Percentiles rank a stretch among this genome's conserved stretches.
These are phyloP conservation scores for Botia kubotai DNA, from an alignment of 2,797 vertebrate genomes.

Conservation along the genomic window DNA sequence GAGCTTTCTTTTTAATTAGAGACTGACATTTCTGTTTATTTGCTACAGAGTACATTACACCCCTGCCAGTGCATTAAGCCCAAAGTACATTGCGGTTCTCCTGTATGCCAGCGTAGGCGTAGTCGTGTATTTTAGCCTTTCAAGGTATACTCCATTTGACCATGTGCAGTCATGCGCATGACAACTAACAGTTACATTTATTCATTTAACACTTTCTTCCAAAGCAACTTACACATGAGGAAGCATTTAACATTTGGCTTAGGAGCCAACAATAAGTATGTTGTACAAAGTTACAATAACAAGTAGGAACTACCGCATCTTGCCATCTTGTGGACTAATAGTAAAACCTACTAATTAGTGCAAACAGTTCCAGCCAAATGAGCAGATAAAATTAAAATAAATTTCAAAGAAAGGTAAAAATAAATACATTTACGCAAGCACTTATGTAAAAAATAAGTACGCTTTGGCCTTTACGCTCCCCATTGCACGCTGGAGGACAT, in stretches of 20 bases:
- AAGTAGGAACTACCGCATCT: neutral
- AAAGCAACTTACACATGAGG: too few relatives aligned
- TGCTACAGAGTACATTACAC: constrained; percentile 62
- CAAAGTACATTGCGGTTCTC: neutral
- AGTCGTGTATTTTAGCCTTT: neutral
- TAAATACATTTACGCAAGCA: too few relatives aligned
- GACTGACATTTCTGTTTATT: constrained; percentile 65
- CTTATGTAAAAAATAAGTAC: too few relatives aligned
- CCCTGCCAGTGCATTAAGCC: constrained; percentile 52
- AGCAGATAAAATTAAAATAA: too few relatives aligned
- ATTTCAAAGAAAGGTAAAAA: too few relatives aligned
- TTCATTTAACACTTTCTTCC: too few relatives aligned
- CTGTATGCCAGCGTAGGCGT: neutral
- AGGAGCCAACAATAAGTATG: too few relatives aligned
- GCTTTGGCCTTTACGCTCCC: constrained; percentile 18
- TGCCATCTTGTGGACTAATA: neutral
- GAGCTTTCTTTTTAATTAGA: constrained; percentile 65
- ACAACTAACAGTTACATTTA: too few relatives aligned
- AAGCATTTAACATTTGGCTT: too few relatives aligned
- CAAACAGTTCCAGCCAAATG: too few relatives aligned
- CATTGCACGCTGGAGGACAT: constrained; percentile 42
- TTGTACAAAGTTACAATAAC: too few relatives aligned
- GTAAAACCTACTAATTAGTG: too few relatives aligned
- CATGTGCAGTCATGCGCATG: neutral
- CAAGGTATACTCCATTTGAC: neutral